phyloP scores from a whole-genome alignment of 2,888 invertebrate genomes.

The Tenthredo notha region DNA sequence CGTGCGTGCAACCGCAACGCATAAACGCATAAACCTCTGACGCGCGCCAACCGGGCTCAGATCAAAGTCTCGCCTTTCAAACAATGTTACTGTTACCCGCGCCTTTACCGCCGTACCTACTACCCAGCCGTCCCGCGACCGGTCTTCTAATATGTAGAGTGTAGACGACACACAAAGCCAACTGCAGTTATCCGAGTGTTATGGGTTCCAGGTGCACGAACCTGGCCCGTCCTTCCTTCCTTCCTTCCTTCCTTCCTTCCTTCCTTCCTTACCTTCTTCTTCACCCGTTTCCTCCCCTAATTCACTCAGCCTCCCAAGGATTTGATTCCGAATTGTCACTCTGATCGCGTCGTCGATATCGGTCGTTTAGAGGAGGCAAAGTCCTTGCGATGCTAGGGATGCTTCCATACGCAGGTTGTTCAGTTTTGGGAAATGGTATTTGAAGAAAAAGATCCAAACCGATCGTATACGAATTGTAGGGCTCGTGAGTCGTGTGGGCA shows the following conservation, averaged over 20 bases:
- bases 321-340: background rate
- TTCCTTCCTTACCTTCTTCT: constrained; percentile 27
- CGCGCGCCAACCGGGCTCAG: constrained; percentile 72
- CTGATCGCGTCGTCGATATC: background rate
- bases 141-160: constrained; percentile 65
- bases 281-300: background rate
- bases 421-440: background rate
- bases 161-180: constrained; percentile 63
- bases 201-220: constrained; percentile 69
- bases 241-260: constrained; percentile 42
- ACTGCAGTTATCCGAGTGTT: constrained; percentile 68
- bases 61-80: constrained; percentile 77
- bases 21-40: constrained; percentile 72
- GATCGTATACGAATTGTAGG: constrained; percentile 32
- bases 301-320: background rate
- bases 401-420: background rate
- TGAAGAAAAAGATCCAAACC: background rate
- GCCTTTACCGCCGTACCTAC: constrained; percentile 52
- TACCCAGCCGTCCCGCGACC: constrained; percentile 55
- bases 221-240: constrained; percentile 55
- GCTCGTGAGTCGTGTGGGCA: constrained; percentile 29
- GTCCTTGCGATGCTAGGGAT: no score
- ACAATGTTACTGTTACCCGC: constrained; percentile 73
- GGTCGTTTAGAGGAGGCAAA: background rate
- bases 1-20: constrained; percentile 47